Conservation (phyloP, 2,113 vertebrate genomes). For the Regulus satrapa region DNA sequence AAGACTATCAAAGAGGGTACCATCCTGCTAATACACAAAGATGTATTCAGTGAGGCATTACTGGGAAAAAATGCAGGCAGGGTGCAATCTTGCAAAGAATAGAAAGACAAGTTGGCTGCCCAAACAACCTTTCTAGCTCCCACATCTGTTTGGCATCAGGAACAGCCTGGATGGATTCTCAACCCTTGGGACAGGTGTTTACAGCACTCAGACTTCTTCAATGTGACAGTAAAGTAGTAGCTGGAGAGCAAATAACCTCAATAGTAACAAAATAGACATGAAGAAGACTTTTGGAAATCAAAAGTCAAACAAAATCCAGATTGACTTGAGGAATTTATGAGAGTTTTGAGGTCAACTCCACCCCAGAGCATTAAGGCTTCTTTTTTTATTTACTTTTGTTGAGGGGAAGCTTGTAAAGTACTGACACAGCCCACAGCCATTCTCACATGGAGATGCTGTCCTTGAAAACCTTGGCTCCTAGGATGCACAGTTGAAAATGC, state of each 20-base stretch:
- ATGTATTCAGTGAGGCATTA: not conserved
- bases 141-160: not conserved
- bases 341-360: conserved; percentile 6
- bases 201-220: not conserved
- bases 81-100: not conserved
- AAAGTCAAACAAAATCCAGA: not conserved
- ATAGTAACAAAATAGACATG: not conserved
- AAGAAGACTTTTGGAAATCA: not conserved
- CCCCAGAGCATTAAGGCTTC: not conserved
- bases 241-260: not conserved
- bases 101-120: not conserved
- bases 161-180: not conserved
- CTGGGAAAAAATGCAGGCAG: not conserved
- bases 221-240: not conserved
- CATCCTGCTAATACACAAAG: not conserved
- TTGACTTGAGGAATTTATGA: not conserved
- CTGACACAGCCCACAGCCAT: not conserved
- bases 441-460: not conserved
- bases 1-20: not conserved
- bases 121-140: not conserved
- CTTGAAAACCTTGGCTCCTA: not conserved
- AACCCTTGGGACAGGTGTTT: not conserved
- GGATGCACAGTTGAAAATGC: not conserved
- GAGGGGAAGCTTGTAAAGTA: not conserved
- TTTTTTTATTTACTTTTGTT: not conserved